phyloP scores from a whole-genome alignment of 2,113 vertebrate genomes.

The Gulo gulo region DNA sequence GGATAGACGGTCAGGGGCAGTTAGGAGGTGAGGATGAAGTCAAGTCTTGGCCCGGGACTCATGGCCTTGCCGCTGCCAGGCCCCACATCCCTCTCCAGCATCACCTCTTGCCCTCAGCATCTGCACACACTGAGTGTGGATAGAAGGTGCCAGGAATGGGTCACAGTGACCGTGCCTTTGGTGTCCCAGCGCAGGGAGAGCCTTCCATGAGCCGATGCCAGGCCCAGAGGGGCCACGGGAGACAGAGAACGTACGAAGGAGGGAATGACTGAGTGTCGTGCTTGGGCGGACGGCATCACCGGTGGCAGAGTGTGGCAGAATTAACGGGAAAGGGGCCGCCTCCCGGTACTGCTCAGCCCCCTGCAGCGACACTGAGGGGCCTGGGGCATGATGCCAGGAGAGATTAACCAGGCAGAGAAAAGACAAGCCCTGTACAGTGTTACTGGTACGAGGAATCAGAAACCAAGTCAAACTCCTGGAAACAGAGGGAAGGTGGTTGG shows the following conservation, averaged over 20 bases:
- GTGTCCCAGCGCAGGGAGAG: too few relatives aligned
- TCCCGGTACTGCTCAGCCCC: background rate
- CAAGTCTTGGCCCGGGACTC: background rate
- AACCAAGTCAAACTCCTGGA: background rate
- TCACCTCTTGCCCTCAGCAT: background rate
- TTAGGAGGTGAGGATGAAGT: background rate
- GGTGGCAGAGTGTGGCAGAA: background rate
- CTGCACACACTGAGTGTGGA: too few relatives aligned
- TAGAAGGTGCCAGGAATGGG: too few relatives aligned
- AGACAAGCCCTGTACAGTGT: background rate
- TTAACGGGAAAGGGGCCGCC: background rate
- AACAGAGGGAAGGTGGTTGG: background rate
- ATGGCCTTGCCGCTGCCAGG: too few relatives aligned
- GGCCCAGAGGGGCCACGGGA: background rate
- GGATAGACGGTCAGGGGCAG: background rate
- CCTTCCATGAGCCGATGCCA: accelerated
- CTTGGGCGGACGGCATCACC: accelerated
- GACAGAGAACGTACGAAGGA: too few relatives aligned
- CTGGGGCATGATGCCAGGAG: background rate
- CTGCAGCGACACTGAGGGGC: accelerated
- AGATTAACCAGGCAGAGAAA: background rate
- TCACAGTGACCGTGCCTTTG: accelerated
- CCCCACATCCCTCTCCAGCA: background rate
- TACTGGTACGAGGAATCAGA: accelerated
- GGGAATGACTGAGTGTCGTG: accelerated